Evolutionary conservation across 2,888 invertebrate species (phyloP).

Genomic region (Dilophus febrilis): DNA sequence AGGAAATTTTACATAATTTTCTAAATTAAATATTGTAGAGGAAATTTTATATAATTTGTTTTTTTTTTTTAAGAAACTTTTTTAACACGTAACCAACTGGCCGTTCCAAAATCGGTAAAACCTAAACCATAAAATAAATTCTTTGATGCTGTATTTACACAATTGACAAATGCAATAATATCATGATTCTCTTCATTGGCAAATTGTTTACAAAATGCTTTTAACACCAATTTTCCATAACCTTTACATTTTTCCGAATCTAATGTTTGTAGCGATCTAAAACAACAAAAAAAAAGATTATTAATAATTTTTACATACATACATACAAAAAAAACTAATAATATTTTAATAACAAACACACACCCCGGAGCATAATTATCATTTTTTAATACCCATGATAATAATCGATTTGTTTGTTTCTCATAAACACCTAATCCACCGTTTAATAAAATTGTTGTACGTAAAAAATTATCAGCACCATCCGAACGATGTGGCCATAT

Average conservation of each 20-base stretch:
- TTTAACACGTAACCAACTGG: too few relatives aligned
- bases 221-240: not conserved
- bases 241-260: not conserved
- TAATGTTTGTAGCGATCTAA: not conserved
- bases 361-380: not conserved
- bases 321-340: not conserved
- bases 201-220: not conserved
- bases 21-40: too few relatives aligned
- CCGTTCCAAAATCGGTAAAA: not conserved
- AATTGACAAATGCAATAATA: not conserved
- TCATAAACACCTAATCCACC: not conserved
- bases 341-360: not conserved
- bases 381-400: not conserved
- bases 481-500: not conserved
- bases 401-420: not conserved
- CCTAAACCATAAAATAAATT: not conserved
- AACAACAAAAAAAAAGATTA: not conserved
- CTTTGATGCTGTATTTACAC: not conserved
- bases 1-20: too few relatives aligned
- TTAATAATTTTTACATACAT: not conserved
- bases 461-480: not conserved
- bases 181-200: not conserved
- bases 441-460: not conserved
- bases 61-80: too few relatives aligned
- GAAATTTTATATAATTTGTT: too few relatives aligned